Evolutionary conservation across 2,888 invertebrate genomes (phyloP), one percentile per base, ranked within the genome.

Genomic region (Napeogenes sylphis): DNA sequence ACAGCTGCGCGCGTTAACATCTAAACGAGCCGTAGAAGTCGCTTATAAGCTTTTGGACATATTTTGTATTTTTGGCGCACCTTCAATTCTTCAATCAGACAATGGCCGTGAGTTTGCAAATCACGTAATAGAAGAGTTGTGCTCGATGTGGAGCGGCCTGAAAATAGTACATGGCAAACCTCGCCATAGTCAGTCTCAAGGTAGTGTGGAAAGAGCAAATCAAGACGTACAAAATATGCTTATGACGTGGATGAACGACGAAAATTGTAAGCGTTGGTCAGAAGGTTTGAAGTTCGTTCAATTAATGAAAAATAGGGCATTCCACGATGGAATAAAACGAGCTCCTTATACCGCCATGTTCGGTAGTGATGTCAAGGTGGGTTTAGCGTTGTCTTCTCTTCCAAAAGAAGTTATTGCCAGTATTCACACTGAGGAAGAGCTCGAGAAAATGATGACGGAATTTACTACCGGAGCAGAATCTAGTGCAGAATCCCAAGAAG

Each of bases 151-250:
- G 1, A 21, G 21, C 21, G 21, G 21, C 21, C 21, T 74, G 14
- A 81, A 83, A 75, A 77, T 81, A 54, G 75, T 81, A n/a, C 77
- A 82, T 64, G 80, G 81, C 2, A 81, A 81, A 69, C 80, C 78
- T 14, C 64, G 78, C 45, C 78, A 82, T 53, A 56, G 58, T 21
- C 68, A 80, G 68, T 68, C 68, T 45, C 80, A 82, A 69, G 78
- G 79, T 4, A 72, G 70, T 57, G 77, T 82, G 33, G 75, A 81
- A 67, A 65, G 78, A 77, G 80, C 14, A 78, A 82, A 70, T 77
- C 78, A 80, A 69, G 80, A 80, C 65, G 73, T 83, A 21, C 70
- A 80, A 69, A 80, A 80, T 55, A 82, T 82, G 74, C 38, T 81
- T 8, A 56, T 59, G 61, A 68, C 79, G 1, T 86, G 83, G 84